Evolutionary conservation across 2,113 vertebrate species (phyloP).

Genomic region (Pipra filicauda): DNA sequence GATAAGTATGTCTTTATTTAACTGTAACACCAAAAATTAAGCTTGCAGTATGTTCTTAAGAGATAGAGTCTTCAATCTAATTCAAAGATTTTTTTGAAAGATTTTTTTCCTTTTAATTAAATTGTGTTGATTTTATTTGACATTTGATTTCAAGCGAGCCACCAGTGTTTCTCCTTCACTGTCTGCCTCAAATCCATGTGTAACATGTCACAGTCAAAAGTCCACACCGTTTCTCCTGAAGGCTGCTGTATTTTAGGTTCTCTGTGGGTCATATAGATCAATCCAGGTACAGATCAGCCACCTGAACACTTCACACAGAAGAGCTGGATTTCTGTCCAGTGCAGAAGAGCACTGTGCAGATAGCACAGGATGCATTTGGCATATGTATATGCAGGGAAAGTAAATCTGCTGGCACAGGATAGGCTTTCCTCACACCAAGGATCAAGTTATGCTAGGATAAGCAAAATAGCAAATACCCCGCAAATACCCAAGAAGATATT

Average conservation of each 20-base stretch:
- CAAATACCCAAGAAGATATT: background rate
- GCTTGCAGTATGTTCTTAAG: constrained; percentile 42
- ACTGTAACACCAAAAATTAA: constrained; percentile 52
- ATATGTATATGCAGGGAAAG: rapidly evolving
- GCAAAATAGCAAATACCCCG: background rate
- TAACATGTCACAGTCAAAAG: background rate
- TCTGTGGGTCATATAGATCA: background rate
- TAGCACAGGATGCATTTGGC: background rate
- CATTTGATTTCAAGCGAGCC: background rate
- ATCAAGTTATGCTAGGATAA: background rate
- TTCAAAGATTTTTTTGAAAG: background rate
- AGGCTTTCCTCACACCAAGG: rapidly evolving
- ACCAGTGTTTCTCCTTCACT: background rate
- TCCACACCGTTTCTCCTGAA: background rate
- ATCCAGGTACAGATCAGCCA: background rate
- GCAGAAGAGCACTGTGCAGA: background rate
- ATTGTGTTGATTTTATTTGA: constrained; percentile 1
- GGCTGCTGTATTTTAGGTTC: background rate
- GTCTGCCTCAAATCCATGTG: background rate
- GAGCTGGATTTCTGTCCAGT: background rate
- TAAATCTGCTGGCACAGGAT: background rate
- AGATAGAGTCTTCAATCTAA: constrained; percentile 51
- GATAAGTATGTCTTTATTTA: constrained; percentile 43
- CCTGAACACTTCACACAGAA: background rate
- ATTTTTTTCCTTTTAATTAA: constrained; percentile 28